Percentiles rank a stretch among this genome's conserved stretches.
Evolutionary conservation across 2,113 vertebrate species (phyloP).

Genomic region (Todiramphus chloris): DNA sequence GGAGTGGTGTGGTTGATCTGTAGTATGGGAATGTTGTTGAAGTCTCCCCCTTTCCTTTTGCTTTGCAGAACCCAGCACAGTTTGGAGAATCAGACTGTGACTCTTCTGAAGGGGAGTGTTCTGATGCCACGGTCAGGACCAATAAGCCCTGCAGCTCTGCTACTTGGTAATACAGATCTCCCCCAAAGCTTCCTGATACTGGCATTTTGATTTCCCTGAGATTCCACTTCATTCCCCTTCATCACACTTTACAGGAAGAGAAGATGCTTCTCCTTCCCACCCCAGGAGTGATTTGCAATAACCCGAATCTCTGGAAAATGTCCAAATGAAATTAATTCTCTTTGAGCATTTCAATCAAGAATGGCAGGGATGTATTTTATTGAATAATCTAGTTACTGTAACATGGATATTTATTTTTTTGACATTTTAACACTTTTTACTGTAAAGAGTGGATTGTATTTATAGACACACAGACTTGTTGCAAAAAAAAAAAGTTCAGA

Average conservation of each 20-base stretch:
- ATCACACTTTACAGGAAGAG: slow-evolving; percentile 65
- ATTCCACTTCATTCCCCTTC: slow-evolving; percentile 62
- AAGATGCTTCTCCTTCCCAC: slow-evolving; percentile 65
- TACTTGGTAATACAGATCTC: slow-evolving; percentile 86
- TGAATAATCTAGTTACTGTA: slow-evolving; percentile 91
- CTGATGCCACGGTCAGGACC: slow-evolving; percentile 95
- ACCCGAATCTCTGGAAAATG: slow-evolving; percentile 78
- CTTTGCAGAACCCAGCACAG: slow-evolving; percentile 88
- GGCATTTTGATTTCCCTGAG: slow-evolving; percentile 62
- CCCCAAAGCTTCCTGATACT: slow-evolving; percentile 28
- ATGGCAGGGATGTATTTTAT: slow-evolving; percentile 97
- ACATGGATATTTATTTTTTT: slow-evolving; percentile 94
- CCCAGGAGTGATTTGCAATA: slow-evolving; percentile 84
- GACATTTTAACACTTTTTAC: slow-evolving; percentile 87
- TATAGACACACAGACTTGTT: slow-evolving; percentile 74
- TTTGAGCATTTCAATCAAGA: slow-evolving; percentile 87
- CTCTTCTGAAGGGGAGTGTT: slow-evolving; percentile 95
- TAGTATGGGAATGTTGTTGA: not conserved
- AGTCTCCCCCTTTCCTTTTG: not conserved
- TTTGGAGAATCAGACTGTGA: slow-evolving; percentile 94
- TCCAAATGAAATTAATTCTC: slow-evolving; percentile 79
- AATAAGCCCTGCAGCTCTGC: slow-evolving; percentile 90
- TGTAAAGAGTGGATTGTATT: slow-evolving; percentile 80
- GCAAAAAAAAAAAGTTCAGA: slow-evolving; percentile 64
- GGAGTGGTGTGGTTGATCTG: not conserved